These are phyloP conservation scores for Beaufortia kweichowensis DNA, from an alignment of 2,113 vertebrate species.

Conservation along the genomic window DNA sequence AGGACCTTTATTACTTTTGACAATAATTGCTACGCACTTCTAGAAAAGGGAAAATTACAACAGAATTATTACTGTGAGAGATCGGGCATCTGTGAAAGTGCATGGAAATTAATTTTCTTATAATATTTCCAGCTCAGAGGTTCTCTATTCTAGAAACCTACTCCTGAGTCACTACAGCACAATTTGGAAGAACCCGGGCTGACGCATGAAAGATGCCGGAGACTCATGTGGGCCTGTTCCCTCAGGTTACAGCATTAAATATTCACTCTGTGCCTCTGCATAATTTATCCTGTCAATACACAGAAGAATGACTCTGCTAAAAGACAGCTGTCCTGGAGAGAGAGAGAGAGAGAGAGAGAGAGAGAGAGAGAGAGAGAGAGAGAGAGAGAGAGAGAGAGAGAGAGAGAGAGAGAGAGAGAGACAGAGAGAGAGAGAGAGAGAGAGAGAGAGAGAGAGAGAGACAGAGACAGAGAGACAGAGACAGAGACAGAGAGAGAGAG, in stretches of 20 bases:
- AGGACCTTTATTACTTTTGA: neutral
- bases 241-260: conserved; percentile 74
- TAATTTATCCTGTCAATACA: conserved; percentile 72
- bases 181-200: neutral
- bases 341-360: too few species aligned
- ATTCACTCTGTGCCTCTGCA: conserved; percentile 71
- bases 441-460: conserved; percentile 3
- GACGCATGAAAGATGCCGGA: conserved; percentile 27
- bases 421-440: neutral
- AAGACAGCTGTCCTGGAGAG: conserved; percentile 15
- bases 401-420: neutral
- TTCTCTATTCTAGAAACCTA: neutral
- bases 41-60: neutral
- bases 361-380: neutral
- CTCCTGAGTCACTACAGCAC: neutral
- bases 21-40: neutral
- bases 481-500: neutral
- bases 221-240: conserved; percentile 56
- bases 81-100: neutral
- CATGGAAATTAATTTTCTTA: neutral
- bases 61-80: conserved; percentile 15
- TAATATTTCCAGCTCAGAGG: neutral
- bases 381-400: too few species aligned
- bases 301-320: conserved; percentile 54
- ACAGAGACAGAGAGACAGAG: neutral